Evolutionary conservation across 1,140 invertebrate genomes (phyloP).

Genomic region (Drosophila bocqueti): DNA sequence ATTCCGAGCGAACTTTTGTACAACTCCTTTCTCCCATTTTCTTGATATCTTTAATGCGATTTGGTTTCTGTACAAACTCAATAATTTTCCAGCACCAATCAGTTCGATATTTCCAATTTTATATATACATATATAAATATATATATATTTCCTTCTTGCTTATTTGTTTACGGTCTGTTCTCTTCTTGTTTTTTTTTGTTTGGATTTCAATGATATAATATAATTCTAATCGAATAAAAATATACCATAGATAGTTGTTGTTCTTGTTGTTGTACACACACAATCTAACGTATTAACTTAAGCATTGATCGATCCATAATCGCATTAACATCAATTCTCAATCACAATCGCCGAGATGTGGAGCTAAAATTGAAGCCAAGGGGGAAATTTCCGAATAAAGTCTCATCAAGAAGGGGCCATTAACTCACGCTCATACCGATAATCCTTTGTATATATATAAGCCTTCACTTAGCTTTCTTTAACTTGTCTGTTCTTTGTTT

Average conservation of each 20-base stretch:
- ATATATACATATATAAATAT: conserved; percentile 22
- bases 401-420: conserved; percentile 2
- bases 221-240: conserved; percentile 69
- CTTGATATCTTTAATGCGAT: conserved; percentile 43
- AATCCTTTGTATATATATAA: conserved; percentile 24
- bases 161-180: conserved; percentile 25
- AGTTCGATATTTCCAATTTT: conserved; percentile 52
- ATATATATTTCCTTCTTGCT: conserved; percentile 49
- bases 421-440: conserved; percentile 5
- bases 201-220: conserved; percentile 65
- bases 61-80: conserved; percentile 67
- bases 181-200: conserved; percentile 24
- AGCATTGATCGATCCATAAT: conserved; percentile 11
- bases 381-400: background rate
- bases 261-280: conserved; percentile 82
- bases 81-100: conserved; percentile 74
- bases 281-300: conserved; percentile 30
- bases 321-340: background rate
- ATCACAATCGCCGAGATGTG: background rate
- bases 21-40: conserved; percentile 54
- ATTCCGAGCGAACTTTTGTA: conserved; percentile 71
- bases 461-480: conserved; percentile 39
- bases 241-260: conserved; percentile 81
- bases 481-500: conserved; percentile 24
- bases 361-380: background rate